phyloP scores from a whole-genome alignment of 37 sponge, comb jelly and placozoan species.

The Lycopodina hypogea region DNA sequence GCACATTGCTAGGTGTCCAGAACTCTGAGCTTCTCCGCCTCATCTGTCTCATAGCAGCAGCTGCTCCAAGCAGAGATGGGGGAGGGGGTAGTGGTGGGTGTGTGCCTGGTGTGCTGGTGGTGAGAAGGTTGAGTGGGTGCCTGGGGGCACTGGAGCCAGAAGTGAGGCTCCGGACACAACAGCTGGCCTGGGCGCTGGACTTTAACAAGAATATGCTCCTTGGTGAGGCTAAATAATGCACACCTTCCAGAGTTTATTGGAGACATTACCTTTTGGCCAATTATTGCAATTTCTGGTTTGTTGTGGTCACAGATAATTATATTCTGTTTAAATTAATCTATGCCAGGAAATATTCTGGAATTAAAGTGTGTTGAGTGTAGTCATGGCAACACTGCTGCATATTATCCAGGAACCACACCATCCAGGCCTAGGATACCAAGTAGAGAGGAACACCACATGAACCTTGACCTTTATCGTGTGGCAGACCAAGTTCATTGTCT shows the following conservation, averaged over 20 bases:
- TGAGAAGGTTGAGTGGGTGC: background rate
- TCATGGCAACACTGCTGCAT: background rate
- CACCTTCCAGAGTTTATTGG: too few relatives aligned
- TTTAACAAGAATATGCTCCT: slow-evolving; percentile 33
- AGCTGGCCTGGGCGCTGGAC: slow-evolving; percentile 33
- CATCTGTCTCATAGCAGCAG: slow-evolving; percentile 12
- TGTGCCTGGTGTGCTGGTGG: background rate
- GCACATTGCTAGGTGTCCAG: slow-evolving; percentile 31
- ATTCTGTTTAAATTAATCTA: too few relatives aligned
- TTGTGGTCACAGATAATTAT: too few relatives aligned
- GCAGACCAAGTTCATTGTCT: slow-evolving; percentile 35
- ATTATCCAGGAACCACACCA: background rate
- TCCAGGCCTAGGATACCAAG: background rate
- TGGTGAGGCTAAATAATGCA: too few relatives aligned
- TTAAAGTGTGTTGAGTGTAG: too few relatives aligned
- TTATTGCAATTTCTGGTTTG: too few relatives aligned
- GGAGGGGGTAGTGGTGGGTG: background rate
- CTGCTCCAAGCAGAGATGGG: background rate
- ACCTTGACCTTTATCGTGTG: background rate
- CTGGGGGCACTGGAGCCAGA: background rate
- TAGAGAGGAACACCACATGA: background rate
- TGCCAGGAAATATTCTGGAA: too few relatives aligned
- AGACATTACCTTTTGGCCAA: too few relatives aligned
- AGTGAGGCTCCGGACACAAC: background rate
- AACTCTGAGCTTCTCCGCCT: slow-evolving; percentile 50